Percentiles rank a stretch among this genome's conserved stretches.
Conservation (phyloP, 2,888 invertebrate species). For the Brenthis hecate region DNA sequence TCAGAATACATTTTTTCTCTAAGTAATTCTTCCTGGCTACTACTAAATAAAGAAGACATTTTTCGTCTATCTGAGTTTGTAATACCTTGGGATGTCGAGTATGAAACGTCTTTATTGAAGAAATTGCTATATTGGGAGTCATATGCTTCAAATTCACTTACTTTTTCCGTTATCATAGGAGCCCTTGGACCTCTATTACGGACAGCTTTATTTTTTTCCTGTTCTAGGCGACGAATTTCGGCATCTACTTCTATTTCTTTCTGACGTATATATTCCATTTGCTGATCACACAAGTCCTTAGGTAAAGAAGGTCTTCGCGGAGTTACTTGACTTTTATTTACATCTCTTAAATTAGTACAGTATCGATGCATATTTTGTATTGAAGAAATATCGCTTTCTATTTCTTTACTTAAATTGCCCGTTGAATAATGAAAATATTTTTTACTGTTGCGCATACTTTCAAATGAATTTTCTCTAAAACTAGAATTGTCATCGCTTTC, state of each 20-base stretch:
- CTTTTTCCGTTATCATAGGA: slow-evolving; percentile 68
- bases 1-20: slow-evolving; percentile 93
- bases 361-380: slow-evolving; percentile 76
- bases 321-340: slow-evolving; percentile 46
- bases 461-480: slow-evolving; percentile 65
- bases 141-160: slow-evolving; percentile 48
- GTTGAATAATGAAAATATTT: slow-evolving; percentile 75
- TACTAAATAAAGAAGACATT: slow-evolving; percentile 70
- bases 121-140: slow-evolving; percentile 41
- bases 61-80: slow-evolving; percentile 51
- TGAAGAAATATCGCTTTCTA: slow-evolving; percentile 72
- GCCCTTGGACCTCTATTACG: slow-evolving; percentile 62
- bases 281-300: slow-evolving; percentile 84
- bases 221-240: slow-evolving; percentile 84
- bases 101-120: slow-evolving; percentile 7
- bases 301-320: slow-evolving; percentile 84
- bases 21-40: slow-evolving; percentile 87
- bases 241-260: slow-evolving; percentile 86
- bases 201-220: slow-evolving; percentile 64
- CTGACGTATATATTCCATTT: slow-evolving; percentile 85
- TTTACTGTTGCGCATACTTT: slow-evolving; percentile 65
- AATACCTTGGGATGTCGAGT: slow-evolving; percentile 35
- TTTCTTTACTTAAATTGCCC: slow-evolving; percentile 73
- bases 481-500: slow-evolving; percentile 76
- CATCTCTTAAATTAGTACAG: slow-evolving; percentile 58